Conservation (phyloP, 2,113 vertebrate genomes). For the Meles meles region DNA sequence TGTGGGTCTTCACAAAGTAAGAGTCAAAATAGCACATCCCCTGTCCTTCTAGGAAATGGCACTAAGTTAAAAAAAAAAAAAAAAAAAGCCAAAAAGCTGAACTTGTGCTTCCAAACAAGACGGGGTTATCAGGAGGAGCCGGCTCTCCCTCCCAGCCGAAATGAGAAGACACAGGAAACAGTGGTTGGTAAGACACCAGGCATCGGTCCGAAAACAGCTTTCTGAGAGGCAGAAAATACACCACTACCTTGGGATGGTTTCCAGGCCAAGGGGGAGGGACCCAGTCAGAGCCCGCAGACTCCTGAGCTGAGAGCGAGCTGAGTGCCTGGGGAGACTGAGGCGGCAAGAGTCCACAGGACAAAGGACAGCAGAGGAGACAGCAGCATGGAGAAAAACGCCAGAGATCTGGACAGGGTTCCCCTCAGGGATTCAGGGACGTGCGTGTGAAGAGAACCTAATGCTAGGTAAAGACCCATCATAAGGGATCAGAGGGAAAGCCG, state of each 20-base stretch:
- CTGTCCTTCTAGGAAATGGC: not conserved
- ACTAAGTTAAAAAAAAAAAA: not conserved
- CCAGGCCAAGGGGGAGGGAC: not conserved
- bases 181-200: not conserved
- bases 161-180: not conserved
- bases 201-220: too few relatives aligned
- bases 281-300: not conserved
- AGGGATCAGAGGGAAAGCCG: not conserved
- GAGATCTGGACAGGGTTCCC: not conserved
- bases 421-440: not conserved
- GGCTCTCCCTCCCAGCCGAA: not conserved
- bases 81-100: not conserved
- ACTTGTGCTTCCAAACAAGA: not conserved
- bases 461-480: not conserved
- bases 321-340: not conserved
- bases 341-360: not conserved
- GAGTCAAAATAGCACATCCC: not conserved
- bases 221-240: not conserved
- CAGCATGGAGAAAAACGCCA: not conserved
- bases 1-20: not conserved
- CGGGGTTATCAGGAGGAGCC: not conserved
- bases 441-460: not conserved
- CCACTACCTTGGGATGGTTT: not conserved
- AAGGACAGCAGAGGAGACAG: not conserved
- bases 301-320: not conserved